Base-by-base conservation (phyloP, 1,140 invertebrate species). In the Leguminivora glycinivorella region DNA sequence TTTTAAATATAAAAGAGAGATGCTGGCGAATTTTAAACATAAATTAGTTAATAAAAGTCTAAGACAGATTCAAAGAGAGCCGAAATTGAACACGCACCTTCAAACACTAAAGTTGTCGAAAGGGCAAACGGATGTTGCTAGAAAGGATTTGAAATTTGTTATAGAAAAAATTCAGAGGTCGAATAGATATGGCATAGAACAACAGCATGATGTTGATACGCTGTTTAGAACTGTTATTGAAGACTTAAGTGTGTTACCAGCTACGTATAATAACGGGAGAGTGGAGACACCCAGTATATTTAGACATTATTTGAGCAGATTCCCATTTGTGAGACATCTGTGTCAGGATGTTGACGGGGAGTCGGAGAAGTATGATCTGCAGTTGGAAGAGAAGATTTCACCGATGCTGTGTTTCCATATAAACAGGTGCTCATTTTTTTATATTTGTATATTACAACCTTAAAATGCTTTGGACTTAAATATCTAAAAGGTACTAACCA, bases 281-380 rank as follows among this genome's bases (percentile, higher is more conserved):
- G n/a, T 75, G 34, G 9, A 63, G 4, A 9, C 76, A 0, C 70
- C 76, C 0, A 58, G 69, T 0, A 60, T 12, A 0, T 88, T 80
- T 9, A 78, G 78, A 40, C 58, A 72, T 1, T 73, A 80, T 22
- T 60, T 77, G 25, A 84, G 70, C 40, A 75, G 79, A 40, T 82
- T 82, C 73, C 70, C 79, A 0, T 90, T 85, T 60, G 74, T 84
- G 0, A 77, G 86, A 70, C 79, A 87, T 70, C 71, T 88, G 14
- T 83, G 72, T 56, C 56, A 73, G 1, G 75, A 85, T 2, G 60
- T 75, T 0, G 67, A 77, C 3, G 24, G 60, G 2, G 34, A n/a
- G 67, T 47, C 22, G 2, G 22, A 14, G 22, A 24, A 70, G 9
- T 87, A 83, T 67, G 83, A 90, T 71, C 70, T 90, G n/a, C 82